Evolutionary conservation across 2,797 vertebrate species (phyloP).

Genomic region (Uromys caudimaculatus): DNA sequence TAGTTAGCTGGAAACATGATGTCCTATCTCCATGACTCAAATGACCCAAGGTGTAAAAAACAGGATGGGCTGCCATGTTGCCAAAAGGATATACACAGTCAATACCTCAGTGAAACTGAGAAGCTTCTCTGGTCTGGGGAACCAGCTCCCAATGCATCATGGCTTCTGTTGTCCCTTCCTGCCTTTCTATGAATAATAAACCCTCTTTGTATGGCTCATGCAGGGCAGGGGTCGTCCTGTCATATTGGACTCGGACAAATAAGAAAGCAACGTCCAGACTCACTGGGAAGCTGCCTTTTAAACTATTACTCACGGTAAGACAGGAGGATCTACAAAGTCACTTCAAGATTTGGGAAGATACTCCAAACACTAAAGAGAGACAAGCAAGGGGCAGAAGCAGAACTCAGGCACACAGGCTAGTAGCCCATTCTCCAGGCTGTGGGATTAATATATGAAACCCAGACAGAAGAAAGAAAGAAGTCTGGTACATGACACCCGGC

Average conservation of each 20-base stretch:
- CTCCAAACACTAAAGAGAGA: too few species aligned
- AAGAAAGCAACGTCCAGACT: neutral
- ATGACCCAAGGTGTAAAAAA: neutral
- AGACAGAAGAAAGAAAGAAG: neutral
- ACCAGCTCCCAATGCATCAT: neutral
- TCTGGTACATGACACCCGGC: neutral
- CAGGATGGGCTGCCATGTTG: too few species aligned
- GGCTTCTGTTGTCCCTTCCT: neutral
- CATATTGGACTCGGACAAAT: neutral
- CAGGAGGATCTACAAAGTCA: neutral
- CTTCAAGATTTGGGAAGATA: neutral
- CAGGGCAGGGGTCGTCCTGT: neutral
- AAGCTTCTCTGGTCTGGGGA: neutral
- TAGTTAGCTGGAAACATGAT: neutral
- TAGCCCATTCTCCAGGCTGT: neutral
- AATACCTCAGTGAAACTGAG: neutral
- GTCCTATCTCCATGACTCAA: neutral
- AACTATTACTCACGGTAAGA: neutral
- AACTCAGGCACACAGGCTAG: accelerated
- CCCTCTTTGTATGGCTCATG: neutral
- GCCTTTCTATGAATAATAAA: neutral
- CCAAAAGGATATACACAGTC: neutral
- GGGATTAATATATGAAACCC: neutral
- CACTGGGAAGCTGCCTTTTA: neutral
- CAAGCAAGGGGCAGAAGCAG: neutral